Base-by-base conservation (phyloP, 2,888 invertebrate species). In the Dryocosmus kuriphilus region DNA sequence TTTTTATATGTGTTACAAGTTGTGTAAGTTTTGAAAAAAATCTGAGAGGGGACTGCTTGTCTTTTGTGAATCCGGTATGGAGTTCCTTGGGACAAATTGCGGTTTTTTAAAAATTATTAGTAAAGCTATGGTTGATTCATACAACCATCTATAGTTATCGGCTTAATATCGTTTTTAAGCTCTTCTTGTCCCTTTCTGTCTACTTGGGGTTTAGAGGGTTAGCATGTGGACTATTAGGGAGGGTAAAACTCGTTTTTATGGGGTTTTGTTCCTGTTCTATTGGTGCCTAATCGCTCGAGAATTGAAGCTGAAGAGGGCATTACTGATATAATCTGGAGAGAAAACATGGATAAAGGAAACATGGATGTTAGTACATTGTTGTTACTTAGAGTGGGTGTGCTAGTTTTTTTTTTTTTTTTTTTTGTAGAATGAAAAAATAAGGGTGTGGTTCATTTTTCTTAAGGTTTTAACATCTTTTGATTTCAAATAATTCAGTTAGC, bases 201-300 rank as follows among this genome's bases (percentile, higher is more conserved):
- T 24, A 16, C 24, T 0, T 27, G 27, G 27, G 27, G 6, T 24
- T 24, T 14, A 60, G 22, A 60, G 27, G 60, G 27, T 60, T 14
- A 19, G 46, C 14, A 27, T 55, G 55, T 22, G 9, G 4, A 27
- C 11, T 16, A 27, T 27, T 24, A 60, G 27, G 27, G n/a, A n/a
- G 60, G 16, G 9, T 14, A 60, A 60, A 60, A 60, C 60, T 60
- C 60, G 27, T 60, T 60, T 27, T 27, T 16, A 60, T 60, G 16
- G 27, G 24, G 60, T 16, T 60, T 60, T 60, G 60, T 60, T 60
- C 27, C 60, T 60, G 27, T 60, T 60, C 24, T 60, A 60, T 60
- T 60, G 14, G 22, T 60, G 60, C 16, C 60, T 60, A 60, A 27
- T 60, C 60, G 60, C 27, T 24, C 27, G 60, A 24, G 27, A 24